Evolutionary conservation across 1,140 invertebrate species (phyloP).

Genomic region (Aplysia californica): DNA sequence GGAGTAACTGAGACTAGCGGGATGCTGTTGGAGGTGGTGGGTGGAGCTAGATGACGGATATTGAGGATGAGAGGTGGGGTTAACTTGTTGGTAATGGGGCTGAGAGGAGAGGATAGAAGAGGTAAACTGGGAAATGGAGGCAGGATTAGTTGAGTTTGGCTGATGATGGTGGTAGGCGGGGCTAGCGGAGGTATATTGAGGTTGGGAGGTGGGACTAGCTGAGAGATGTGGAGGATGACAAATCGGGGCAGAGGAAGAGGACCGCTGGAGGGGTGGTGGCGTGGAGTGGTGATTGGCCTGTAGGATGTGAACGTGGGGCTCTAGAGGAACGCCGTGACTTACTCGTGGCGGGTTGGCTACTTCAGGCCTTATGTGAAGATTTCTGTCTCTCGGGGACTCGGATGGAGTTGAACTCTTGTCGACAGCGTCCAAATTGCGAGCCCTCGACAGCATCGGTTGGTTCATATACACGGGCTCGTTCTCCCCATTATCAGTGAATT

Average conservation of each 20-base stretch:
- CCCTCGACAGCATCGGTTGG: not conserved
- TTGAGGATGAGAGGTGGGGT: not conserved
- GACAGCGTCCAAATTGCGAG: not conserved
- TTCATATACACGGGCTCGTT: conserved; percentile 11
- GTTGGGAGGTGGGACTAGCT: no score
- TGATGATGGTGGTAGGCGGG: not conserved
- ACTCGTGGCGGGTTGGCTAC: not conserved
- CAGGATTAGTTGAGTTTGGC: no score
- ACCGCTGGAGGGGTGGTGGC: no score
- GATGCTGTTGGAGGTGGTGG: not conserved
- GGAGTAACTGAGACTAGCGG: not conserved
- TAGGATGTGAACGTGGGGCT: no score
- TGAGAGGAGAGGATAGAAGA: not conserved
- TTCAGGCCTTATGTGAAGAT: not conserved
- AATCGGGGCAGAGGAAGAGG: no score
- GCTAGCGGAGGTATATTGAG: not conserved
- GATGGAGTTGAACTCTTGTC: not conserved
- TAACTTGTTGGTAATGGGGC: not conserved
- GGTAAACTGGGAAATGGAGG: no score
- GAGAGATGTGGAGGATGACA: no score
- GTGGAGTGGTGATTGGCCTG: no score
- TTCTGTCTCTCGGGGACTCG: not conserved
- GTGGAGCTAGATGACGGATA: not conserved
- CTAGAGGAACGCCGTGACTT: no score
- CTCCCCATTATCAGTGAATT: not conserved